phyloP scores from a whole-genome alignment of 2,113 vertebrate genomes.

The Australoheros scitulus region DNA sequence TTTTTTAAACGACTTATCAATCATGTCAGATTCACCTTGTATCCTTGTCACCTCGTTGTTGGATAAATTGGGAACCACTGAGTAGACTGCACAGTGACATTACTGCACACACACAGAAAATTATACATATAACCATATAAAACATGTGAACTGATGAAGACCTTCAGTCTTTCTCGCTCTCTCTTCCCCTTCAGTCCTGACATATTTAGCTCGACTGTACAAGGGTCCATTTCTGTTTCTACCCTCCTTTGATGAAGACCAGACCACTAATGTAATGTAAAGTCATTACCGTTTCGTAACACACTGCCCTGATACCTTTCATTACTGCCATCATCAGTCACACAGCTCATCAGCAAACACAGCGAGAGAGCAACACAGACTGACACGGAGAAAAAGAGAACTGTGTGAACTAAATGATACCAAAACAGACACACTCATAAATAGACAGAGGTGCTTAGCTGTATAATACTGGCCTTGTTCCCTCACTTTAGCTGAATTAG shows the following conservation, averaged over 20 bases:
- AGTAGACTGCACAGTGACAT: neutral
- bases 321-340: slow-evolving; percentile 71
- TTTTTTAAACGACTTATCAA: neutral
- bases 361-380: neutral
- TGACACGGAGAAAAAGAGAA: neutral
- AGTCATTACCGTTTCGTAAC: slow-evolving; percentile 66
- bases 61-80: neutral
- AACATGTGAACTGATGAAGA: slow-evolving; percentile 28
- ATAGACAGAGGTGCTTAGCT: slow-evolving; percentile 50
- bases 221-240: slow-evolving; percentile 36
- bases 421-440: slow-evolving; percentile 54
- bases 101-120: accelerated
- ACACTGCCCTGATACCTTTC: slow-evolving; percentile 64
- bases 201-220: neutral
- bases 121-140: neutral
- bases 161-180: slow-evolving; percentile 2
- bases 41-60: neutral
- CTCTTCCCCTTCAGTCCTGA: neutral
- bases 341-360: slow-evolving; percentile 47
- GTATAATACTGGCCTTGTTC: slow-evolving; percentile 65
- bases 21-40: neutral
- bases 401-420: slow-evolving; percentile 47
- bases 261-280: slow-evolving; percentile 63
- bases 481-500: slow-evolving; percentile 21
- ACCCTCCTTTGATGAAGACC: slow-evolving; percentile 64